These are phyloP conservation scores for Danio rerio DNA, from an alignment of 2,113 vertebrate genomes.

Conservation along the genomic window GRCz12tu NC_133187.1:32164001-32164500, in stretches of 20 bases:
- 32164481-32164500: not conserved
- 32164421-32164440: not conserved
- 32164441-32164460: conserved; percentile 18
- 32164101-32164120: no score
- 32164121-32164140: no score
- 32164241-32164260: not conserved
- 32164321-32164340: conserved; percentile 20
- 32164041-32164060: no score
- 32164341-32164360: conserved; percentile 42
- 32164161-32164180: no score
- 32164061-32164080: no score
- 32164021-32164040: no score
- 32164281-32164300: not conserved
- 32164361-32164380: conserved; percentile 28
- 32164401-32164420: not conserved
- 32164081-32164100: no score
- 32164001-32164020: no score
- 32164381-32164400: not conserved
- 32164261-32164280: not conserved
- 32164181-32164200: no score
- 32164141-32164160: no score
- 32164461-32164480: not conserved
- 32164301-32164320: not conserved
- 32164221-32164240: not conserved
- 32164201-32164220: no score